A percentile compares a stretch with the other conserved stretches of the same genome.
Evolutionary conservation across 2,797 vertebrate species (phyloP).

Genomic region (Acipenser transmontanus): DNA sequence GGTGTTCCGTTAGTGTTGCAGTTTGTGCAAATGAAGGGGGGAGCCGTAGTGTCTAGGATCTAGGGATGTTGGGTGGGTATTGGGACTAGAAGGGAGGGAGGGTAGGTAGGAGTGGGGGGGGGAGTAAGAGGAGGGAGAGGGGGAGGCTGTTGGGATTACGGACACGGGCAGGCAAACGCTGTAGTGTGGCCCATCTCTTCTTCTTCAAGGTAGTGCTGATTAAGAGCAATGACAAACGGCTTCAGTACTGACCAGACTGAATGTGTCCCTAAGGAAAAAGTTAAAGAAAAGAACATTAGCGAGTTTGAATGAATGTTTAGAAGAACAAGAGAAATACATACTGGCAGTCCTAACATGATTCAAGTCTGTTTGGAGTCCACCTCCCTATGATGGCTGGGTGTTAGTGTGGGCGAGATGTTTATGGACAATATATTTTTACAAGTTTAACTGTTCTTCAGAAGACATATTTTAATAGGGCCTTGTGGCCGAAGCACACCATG

Average conservation of each 20-base stretch:
- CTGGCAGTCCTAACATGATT: no score
- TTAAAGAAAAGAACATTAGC: conserved; percentile 15
- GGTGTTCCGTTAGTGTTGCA: no score
- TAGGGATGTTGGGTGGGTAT: neutral
- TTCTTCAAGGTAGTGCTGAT: conserved; percentile 39
- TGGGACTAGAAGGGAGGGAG: conserved; percentile 7
- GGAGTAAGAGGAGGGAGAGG: conserved; percentile 45
- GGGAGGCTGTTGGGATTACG: conserved; percentile 22
- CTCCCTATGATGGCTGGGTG: no score
- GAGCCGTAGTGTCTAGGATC: neutral
- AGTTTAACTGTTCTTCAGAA: no score
- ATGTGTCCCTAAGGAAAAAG: conserved; percentile 44
- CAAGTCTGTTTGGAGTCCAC: no score
- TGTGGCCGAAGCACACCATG: no score
- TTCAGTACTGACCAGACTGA: conserved; percentile 24
- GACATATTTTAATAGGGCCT: no score
- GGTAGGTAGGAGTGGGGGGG: conserved; percentile 13
- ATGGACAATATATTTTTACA: no score
- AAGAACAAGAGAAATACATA: no score
- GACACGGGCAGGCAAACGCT: conserved; percentile 26
- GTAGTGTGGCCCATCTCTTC: conserved; percentile 34
- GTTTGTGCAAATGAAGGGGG: no score
- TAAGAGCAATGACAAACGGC: conserved; percentile 25
- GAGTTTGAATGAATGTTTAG: no score
- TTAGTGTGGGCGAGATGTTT: no score